Evolutionary conservation across 2,888 invertebrate species (phyloP), one percentile per base, ranked within the genome.

Genomic region (Spilarctia lutea): DNA sequence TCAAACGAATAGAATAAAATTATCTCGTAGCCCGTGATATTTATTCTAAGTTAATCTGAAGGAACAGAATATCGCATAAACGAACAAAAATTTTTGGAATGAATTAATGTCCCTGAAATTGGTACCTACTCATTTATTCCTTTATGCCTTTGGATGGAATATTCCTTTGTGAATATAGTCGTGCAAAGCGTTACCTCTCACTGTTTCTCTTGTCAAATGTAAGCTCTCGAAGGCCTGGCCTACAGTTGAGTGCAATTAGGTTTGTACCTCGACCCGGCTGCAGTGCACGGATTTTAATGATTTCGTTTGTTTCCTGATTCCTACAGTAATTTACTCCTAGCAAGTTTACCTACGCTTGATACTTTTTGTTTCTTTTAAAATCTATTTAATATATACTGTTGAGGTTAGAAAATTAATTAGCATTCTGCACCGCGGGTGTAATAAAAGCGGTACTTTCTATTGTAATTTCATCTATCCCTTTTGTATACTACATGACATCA

Each of bases 81-180:
- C 63, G 30, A 63, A 63, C 27, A 6, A 27, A 30, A 7, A 7
- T 30, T 63, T 35, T 35, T 24, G 24, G 20, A 24, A 65, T 35
- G 35, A 1, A 8, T 65, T 24, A 35, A 35, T 35, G 24, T 65
- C 35, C 20, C 35, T 3, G 35, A 35, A 35, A 65, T 24, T 65
- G 35, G 20, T 33, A n/a, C n/a, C n/a, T n/a, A 65, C 65, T 65
- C 11, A 35, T 35, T 35, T 65, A 65, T 35, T 65, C 24, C 35
- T 35, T 65, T 20, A 65, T 33, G 24, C 30, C 20, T 65, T 20
- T 35, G 20, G 11, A 35, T 65, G 35, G 24, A 65, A 27, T 24
- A 65, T n/a, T 65, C 65, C 65, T 65, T 65, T 35, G 65, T 65
- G 65, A 65, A 65, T 65, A 20, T 69, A 52, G 39, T 2, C 35